Percentiles rank a stretch among this genome's conserved stretches.
These are phyloP conservation scores for Corynorhinus townsendii DNA, from an alignment of 2,113 vertebrate species.

Conservation along the genomic window DNA sequence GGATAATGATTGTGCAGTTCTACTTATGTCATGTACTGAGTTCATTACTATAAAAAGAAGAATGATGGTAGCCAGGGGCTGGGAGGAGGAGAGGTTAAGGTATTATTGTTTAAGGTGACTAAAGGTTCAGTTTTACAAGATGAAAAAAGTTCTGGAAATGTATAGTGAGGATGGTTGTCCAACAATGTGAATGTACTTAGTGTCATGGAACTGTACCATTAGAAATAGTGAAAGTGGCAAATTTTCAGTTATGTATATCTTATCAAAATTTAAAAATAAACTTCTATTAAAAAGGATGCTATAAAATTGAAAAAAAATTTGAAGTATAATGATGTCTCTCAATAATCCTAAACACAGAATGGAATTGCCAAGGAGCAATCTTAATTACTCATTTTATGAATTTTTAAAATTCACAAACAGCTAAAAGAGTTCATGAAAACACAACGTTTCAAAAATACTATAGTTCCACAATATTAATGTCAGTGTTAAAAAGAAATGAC, in stretches of 20 bases:
- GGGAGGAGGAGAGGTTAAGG: neutral
- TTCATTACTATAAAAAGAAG: neutral
- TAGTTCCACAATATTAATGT: neutral
- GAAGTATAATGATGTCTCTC: neutral
- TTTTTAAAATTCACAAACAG: neutral
- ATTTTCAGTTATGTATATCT: neutral
- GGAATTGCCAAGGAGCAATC: neutral
- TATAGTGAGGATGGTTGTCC: rapidly evolving
- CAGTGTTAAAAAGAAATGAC: neutral
- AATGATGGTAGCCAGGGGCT: neutral
- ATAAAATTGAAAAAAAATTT: neutral
- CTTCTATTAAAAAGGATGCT: neutral
- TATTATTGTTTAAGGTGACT: neutral
- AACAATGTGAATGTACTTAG: neutral
- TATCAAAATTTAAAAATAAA: neutral
- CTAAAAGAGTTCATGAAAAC: neutral
- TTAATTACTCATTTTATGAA: neutral
- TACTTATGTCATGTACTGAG: neutral
- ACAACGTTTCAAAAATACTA: neutral
- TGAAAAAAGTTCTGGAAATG: neutral
- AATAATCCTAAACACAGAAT: neutral
- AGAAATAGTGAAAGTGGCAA: neutral
- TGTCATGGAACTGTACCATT: neutral
- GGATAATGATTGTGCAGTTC: neutral
- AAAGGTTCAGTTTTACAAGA: neutral